A percentile compares a stretch with the other conserved stretches of the same genome.
phyloP scores from a whole-genome alignment of 2,888 invertebrate species.

The Trilocha varians region DNA sequence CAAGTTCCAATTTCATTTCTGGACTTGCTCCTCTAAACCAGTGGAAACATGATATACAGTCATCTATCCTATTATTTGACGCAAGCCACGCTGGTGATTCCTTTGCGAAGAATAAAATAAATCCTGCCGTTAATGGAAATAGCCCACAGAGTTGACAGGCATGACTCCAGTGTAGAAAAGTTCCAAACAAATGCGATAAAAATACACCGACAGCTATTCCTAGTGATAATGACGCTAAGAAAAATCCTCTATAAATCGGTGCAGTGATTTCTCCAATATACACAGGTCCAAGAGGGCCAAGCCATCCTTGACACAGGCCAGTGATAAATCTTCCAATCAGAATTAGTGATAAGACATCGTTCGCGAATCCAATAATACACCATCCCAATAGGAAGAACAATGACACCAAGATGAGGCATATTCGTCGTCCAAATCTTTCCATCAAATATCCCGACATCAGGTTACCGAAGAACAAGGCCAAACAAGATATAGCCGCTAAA shows the following conservation, averaged over 20 bases:
- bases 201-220: constrained; percentile 77
- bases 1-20: constrained; percentile 62
- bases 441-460: constrained; percentile 73
- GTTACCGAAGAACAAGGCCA: constrained; percentile 76
- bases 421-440: constrained; percentile 74
- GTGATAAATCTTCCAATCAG: constrained; percentile 72
- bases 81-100: constrained; percentile 82
- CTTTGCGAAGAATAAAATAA: constrained; percentile 72
- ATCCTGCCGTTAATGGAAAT: constrained; percentile 66
- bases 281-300: constrained; percentile 71
- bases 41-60: constrained; percentile 73
- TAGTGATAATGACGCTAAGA: constrained; percentile 75
- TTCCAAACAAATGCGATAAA: constrained; percentile 77
- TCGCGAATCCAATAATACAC: constrained; percentile 70
- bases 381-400: constrained; percentile 73
- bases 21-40: constrained; percentile 74
- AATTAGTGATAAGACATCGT: constrained; percentile 49
- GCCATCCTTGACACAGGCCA: constrained; percentile 73
- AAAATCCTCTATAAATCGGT: constrained; percentile 75
- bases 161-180: constrained; percentile 73
- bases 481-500: constrained; percentile 75
- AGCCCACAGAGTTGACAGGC: constrained; percentile 70
- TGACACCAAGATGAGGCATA: constrained; percentile 64
- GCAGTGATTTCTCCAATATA: constrained; percentile 75
- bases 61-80: constrained; percentile 69